These are phyloP conservation scores for Heteronetta atricapilla DNA, from an alignment of 2,113 vertebrate genomes.

Conservation along the genomic window DNA sequence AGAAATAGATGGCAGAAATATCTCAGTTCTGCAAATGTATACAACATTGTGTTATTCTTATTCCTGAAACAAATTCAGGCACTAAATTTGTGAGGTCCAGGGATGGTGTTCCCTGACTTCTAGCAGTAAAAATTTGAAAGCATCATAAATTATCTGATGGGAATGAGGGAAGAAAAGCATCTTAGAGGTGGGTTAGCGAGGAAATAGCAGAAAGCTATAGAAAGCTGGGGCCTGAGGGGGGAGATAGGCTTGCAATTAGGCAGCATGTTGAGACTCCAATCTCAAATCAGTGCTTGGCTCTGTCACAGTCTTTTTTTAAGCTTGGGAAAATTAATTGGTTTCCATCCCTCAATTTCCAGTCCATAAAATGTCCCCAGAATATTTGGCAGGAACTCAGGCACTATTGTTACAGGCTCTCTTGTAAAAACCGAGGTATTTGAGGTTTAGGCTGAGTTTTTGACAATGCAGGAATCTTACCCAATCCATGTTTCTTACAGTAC, in stretches of 20 bases:
- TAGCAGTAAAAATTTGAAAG: constrained; percentile 28
- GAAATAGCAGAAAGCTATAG: neutral
- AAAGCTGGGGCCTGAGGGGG: neutral
- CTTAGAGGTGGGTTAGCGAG: neutral
- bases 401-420: neutral
- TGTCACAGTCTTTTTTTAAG: neutral
- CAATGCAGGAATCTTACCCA: neutral
- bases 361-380: neutral
- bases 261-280: neutral
- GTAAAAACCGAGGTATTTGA: neutral
- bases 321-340: neutral
- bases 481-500: neutral
- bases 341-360: neutral
- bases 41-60: neutral
- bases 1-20: constrained; percentile 28
- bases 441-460: neutral
- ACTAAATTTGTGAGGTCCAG: constrained; percentile 1
- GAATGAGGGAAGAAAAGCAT: neutral
- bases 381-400: neutral
- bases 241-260: neutral
- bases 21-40: neutral
- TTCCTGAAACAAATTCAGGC: constrained; percentile 14
- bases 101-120: neutral
- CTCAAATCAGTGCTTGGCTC: neutral
- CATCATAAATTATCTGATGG: neutral